Evolutionary conservation across 2,888 invertebrate species (phyloP), one percentile per base, ranked within the genome.

Genomic region (Sphaerophoria taeniata): DNA sequence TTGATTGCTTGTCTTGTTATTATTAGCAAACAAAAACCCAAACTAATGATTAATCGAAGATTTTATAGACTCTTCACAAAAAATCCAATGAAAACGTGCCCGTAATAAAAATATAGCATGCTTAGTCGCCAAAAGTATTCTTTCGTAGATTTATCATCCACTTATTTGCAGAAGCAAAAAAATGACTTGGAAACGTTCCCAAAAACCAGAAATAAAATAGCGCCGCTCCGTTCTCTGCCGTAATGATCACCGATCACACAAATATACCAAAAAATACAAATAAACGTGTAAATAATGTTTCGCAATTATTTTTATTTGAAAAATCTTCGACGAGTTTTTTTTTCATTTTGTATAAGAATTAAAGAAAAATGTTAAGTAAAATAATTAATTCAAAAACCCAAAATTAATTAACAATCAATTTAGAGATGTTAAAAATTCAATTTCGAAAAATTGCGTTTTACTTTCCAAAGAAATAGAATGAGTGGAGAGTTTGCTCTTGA

Each of bases 121-220:
- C 58, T 58, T 60, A 31, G 65, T 45, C 51, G 56, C 31, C 67
- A 16, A 74, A 24, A 51, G 51, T 53, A 76, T 43, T 70, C 36
- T 67, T 53, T 53, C 31, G 9, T 3, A 39, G 61, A 76, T 77
- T 77, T 56, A 58, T 70, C 76, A 77, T 61, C 61, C 61, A 71
- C 49, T 70, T 70, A 63, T 70, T 63, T 39, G 51, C 36, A 43
- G 55, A 67, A 33, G 34, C 39, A 43, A 43, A 43, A 43, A 43
- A 43, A 55, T 63, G 56, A 43, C 0, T 77, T 77, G 77, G 71
- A 71, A 60, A 39, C 4, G 4, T 65, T 72, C 78, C 65, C n/a
- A 65, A 12, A 43, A 51, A 39, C 36, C 53, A 67, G n/a, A 53
- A 67, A 36, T 53, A 67, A 67, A 67, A 67, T 53, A 53, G 67